A percentile compares a stretch with the other conserved stretches of the same genome.
Conservation (phyloP, 2,113 vertebrate genomes). For the Periophthalmodon schlosseri region DNA sequence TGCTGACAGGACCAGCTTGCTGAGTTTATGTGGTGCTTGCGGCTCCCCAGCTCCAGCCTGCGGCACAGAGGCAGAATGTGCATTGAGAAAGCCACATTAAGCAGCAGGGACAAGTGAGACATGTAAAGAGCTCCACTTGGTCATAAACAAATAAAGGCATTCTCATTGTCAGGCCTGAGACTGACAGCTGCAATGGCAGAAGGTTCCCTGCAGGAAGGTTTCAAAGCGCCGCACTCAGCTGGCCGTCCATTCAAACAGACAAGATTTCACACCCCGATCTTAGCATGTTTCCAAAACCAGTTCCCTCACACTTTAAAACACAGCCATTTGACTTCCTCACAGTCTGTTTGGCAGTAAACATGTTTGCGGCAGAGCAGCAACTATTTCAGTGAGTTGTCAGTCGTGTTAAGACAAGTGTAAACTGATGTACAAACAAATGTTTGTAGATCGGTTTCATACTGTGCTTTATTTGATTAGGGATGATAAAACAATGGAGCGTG, state of each 20-base stretch:
- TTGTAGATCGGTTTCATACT: constrained; percentile 46
- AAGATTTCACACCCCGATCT: constrained; percentile 3
- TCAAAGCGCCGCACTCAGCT: constrained; percentile 20
- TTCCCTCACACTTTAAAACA: not conserved
- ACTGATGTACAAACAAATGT: constrained; percentile 52
- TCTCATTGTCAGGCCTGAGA: constrained; percentile 30
- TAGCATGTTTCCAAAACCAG: not conserved
- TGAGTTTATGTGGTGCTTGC: constrained; percentile 51
- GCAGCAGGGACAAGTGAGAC: constrained; percentile 31
- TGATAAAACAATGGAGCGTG: constrained; percentile 43
- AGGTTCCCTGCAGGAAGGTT: constrained; percentile 28
- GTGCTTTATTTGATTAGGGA: constrained; percentile 46
- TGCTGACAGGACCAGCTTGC: constrained; percentile 44
- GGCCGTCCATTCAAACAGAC: constrained; percentile 14
- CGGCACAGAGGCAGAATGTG: constrained; percentile 43
- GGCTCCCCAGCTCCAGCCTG: constrained; percentile 43
- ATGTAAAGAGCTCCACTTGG: constrained; percentile 39
- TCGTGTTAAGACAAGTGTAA: constrained; percentile 44
- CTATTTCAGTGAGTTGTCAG: constrained; percentile 19
- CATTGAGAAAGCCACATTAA: constrained; percentile 37
- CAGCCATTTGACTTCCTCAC: not conserved
- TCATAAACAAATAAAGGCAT: constrained; percentile 49
- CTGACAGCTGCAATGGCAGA: constrained; percentile 50
- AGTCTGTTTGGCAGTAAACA: not conserved
- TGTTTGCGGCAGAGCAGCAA: constrained; percentile 1